These are phyloP conservation scores for Drepanosiphum platanoidis DNA, from an alignment of 2,888 invertebrate species.

Conservation along the genomic window DNA sequence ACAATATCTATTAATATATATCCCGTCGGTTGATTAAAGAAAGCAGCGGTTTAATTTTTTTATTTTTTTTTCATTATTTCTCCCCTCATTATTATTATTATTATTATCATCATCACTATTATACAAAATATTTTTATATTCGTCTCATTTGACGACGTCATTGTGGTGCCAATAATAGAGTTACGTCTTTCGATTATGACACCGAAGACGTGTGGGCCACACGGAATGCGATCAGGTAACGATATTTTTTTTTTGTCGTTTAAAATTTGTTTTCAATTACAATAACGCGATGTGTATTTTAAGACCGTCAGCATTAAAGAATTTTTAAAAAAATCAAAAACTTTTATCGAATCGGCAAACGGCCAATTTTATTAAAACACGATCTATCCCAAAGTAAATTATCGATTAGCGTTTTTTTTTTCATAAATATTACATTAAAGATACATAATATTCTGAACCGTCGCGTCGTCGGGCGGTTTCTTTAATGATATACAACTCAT, in stretches of 20 bases:
- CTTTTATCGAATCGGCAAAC: not conserved
- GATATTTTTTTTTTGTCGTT: not conserved
- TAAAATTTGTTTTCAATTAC: slow-evolving; percentile 40
- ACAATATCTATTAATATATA: slow-evolving; percentile 49
- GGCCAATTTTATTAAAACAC: not conserved
- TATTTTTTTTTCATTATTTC: too few relatives aligned
- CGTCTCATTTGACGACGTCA: slow-evolving; percentile 1
- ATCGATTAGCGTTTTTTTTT: not conserved
- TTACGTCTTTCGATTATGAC: slow-evolving; percentile 18
- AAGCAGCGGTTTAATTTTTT: not conserved
- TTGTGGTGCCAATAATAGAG: slow-evolving; percentile 41
- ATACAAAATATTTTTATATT: not conserved
- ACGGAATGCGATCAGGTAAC: slow-evolving; percentile 11
- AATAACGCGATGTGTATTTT: slow-evolving; percentile 12
- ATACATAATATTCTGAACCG: too few relatives aligned
- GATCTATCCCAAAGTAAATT: not conserved
- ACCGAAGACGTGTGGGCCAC: not conserved
- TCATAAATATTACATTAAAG: not conserved
- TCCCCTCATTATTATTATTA: slow-evolving; percentile 19
- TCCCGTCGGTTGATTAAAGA: slow-evolving; percentile 9
- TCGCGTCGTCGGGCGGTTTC: too few relatives aligned
- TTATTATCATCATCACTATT: not conserved
- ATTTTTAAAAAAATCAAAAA: not conserved
- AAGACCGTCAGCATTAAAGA: not conserved
- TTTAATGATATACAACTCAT: too few relatives aligned